Conservation (phyloP, 2,797 vertebrate species). For the Astyanax mexicanus region DNA sequence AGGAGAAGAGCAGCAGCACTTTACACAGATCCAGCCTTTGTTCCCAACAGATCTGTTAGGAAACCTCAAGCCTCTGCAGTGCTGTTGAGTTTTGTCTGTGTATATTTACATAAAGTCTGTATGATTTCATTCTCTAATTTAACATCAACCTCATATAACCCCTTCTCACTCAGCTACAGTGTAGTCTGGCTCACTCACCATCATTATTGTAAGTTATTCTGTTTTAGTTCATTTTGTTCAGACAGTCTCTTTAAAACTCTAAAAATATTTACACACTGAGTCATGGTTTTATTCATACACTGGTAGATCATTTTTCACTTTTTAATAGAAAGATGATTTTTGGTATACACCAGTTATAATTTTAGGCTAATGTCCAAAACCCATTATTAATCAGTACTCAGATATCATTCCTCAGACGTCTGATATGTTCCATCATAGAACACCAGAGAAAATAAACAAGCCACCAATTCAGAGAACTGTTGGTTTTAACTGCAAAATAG, state of each 20-base stretch:
- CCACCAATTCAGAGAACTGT: no score
- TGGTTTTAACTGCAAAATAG: no score
- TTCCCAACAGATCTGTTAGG: constrained; percentile 59
- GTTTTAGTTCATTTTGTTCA: neutral
- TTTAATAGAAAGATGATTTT: no score
- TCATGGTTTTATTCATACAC: no score
- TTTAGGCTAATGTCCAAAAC: no score
- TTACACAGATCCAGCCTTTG: constrained; percentile 44
- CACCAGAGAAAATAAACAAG: no score
- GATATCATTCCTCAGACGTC: no score
- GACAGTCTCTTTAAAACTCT: neutral
- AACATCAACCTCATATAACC: constrained; percentile 20
- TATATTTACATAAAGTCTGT: constrained; percentile 35
- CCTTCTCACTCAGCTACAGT: neutral
- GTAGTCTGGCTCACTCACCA: neutral
- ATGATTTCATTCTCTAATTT: constrained; percentile 8
- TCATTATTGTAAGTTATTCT: neutral
- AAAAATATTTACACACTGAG: neutral
- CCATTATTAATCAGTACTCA: no score
- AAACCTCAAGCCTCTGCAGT: constrained; percentile 43
- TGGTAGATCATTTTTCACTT: no score
- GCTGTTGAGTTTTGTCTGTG: constrained; percentile 44
- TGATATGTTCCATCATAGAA: no score
- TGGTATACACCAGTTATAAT: no score
- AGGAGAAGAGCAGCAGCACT: constrained; percentile 47